Evolutionary conservation across 2,888 invertebrate species (phyloP).

Genomic region (Smittia sp.): DNA sequence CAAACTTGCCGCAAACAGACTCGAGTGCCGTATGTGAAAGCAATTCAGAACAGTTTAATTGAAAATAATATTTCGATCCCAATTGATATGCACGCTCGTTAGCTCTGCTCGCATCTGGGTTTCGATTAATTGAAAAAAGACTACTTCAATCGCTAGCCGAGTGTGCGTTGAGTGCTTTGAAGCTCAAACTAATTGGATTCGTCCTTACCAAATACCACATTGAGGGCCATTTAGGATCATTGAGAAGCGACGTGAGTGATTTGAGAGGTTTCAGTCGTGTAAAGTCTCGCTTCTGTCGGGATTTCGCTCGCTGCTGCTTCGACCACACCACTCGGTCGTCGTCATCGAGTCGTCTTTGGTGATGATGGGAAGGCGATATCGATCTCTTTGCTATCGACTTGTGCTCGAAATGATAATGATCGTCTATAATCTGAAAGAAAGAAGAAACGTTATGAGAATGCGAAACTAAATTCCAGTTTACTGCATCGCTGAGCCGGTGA

Average conservation of each 20-base stretch:
- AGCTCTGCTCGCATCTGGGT: not conserved
- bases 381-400: constrained; percentile 76
- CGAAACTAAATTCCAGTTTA: constrained; percentile 1
- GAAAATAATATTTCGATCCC: not conserved
- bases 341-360: constrained; percentile 66
- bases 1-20: not conserved
- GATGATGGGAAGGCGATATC: constrained; percentile 64
- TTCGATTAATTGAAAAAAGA: not conserved
- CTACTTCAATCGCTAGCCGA: too few relatives aligned
- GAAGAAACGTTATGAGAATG: not conserved
- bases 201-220: constrained; percentile 96
- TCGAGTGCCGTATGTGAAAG: too few relatives aligned
- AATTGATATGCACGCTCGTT: not conserved
- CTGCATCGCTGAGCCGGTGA: constrained; percentile 19
- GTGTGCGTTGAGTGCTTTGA: not conserved
- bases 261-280: constrained; percentile 55
- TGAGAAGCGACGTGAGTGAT: constrained; percentile 57
- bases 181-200: constrained; percentile 24
- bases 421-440: constrained; percentile 75
- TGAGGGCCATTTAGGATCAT: constrained; percentile 88
- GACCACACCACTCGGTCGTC: constrained; percentile 80
- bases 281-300: constrained; percentile 77
- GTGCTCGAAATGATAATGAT: constrained; percentile 84
- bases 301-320: constrained; percentile 75
- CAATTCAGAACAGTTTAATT: not conserved